Percentiles rank a stretch among this genome's conserved stretches.
Evolutionary conservation across 2,888 invertebrate genomes (phyloP).

Genomic region (Aquatica leii): DNA sequence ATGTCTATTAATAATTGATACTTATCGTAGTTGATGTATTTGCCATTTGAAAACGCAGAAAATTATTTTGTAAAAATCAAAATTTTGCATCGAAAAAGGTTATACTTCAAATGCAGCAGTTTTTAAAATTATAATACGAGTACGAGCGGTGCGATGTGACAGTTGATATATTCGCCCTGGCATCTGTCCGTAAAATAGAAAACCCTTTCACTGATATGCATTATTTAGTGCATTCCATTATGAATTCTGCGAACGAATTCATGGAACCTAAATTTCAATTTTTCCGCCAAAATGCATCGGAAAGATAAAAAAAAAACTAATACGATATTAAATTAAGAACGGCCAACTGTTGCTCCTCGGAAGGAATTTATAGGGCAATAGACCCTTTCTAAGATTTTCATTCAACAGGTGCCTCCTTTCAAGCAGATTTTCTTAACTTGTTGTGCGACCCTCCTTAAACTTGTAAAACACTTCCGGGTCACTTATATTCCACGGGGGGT

Average conservation of each 20-base stretch:
- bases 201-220: slow-evolving; percentile 50
- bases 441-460: slow-evolving; percentile 23
- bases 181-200: slow-evolving; percentile 50
- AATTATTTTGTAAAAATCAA: slow-evolving; percentile 23
- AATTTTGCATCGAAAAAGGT: slow-evolving; percentile 15
- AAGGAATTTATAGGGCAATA: slow-evolving; percentile 36
- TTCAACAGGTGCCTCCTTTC: slow-evolving; percentile 48
- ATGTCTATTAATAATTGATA: slow-evolving; percentile 45
- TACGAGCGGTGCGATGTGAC: slow-evolving; percentile 34
- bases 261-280: slow-evolving; percentile 29
- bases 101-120: slow-evolving; percentile 18
- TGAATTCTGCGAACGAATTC: slow-evolving; percentile 32
- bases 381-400: slow-evolving; percentile 39
- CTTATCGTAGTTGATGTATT: too few relatives aligned
- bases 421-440: slow-evolving; percentile 41
- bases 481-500: slow-evolving; percentile 17
- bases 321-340: slow-evolving; percentile 28
- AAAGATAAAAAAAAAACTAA: slow-evolving; percentile 28
- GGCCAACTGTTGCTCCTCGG: slow-evolving; percentile 48
- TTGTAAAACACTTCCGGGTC: slow-evolving; percentile 28
- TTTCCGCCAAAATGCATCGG: too few relatives aligned
- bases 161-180: slow-evolving; percentile 45
- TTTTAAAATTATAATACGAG: slow-evolving; percentile 32
- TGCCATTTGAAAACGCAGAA: too few relatives aligned
- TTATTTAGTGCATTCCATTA: slow-evolving; percentile 44